phyloP scores from a whole-genome alignment of 2,888 invertebrate species.

The Sarcophaga caerulescens region DNA sequence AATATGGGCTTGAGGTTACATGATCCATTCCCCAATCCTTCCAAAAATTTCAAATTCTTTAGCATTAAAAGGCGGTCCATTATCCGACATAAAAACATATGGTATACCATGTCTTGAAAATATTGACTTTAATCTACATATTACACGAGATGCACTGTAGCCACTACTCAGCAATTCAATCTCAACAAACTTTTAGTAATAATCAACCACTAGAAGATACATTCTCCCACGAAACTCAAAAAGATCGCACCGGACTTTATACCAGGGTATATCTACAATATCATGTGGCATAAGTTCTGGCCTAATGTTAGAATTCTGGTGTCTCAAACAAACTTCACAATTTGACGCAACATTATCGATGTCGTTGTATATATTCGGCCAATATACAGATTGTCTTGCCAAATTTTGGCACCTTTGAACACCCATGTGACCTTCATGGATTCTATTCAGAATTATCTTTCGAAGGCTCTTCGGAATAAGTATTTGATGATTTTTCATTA shows the following conservation, averaged over 20 bases:
- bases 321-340: slow-evolving; percentile 59
- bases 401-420: slow-evolving; percentile 44
- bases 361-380: slow-evolving; percentile 56
- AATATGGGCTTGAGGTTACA: too few species aligned
- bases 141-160: too few species aligned
- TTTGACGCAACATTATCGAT: slow-evolving; percentile 47
- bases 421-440: slow-evolving; percentile 58
- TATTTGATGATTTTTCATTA: slow-evolving; percentile 53
- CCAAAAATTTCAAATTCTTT: too few species aligned
- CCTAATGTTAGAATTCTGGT: slow-evolving; percentile 55
- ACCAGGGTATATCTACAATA: slow-evolving; percentile 44
- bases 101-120: too few species aligned
- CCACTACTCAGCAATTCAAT: too few species aligned
- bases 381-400: slow-evolving; percentile 55
- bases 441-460: slow-evolving; percentile 19
- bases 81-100: too few species aligned
- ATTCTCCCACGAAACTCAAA: slow-evolving; percentile 44
- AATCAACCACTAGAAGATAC: slow-evolving; percentile 45
- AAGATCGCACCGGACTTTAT: slow-evolving; percentile 46
- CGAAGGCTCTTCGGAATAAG: slow-evolving; percentile 10
- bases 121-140: too few species aligned
- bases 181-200: too few species aligned
- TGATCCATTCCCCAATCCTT: too few species aligned
- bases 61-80: too few species aligned
- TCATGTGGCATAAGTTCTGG: slow-evolving; percentile 37